Evolutionary conservation across 2,888 invertebrate species (phyloP).

Genomic region (Cantharis lateralis): DNA sequence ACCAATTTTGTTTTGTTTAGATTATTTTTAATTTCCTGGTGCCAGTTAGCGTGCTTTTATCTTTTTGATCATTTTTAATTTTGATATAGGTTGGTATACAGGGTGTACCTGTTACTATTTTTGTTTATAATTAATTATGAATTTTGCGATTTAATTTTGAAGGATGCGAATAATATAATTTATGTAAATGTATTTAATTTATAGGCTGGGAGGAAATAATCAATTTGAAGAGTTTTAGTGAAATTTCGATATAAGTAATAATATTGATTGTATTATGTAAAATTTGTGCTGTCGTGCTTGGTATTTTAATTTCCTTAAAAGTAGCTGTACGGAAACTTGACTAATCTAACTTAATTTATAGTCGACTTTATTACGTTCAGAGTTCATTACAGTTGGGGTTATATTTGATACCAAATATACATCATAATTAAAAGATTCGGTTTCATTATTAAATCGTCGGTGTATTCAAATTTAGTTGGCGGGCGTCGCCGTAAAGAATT

Average conservation of each 20-base stretch:
- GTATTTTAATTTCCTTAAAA: conserved; percentile 32
- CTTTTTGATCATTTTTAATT: not conserved
- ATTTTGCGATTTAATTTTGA: not conserved
- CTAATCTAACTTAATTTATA: conserved; percentile 31
- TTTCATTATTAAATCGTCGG: conserved; percentile 1
- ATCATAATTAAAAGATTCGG: conserved; percentile 23
- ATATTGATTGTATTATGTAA: conserved; percentile 25
- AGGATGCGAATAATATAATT: not conserved
- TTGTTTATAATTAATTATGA: not conserved
- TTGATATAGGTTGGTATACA: not conserved
- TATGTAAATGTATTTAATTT: not conserved
- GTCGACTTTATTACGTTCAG: conserved; percentile 27
- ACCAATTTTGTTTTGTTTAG: too few species aligned
- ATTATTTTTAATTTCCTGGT: too few species aligned
- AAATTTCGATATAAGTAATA: conserved; percentile 20
- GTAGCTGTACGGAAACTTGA: conserved; percentile 27
- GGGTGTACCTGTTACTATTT: not conserved
- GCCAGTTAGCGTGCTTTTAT: too few species aligned
- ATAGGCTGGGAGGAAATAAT: not conserved
- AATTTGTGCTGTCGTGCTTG: conserved; percentile 28
- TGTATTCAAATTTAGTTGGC: not conserved
- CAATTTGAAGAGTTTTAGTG: conserved; percentile 13
- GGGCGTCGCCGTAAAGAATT: not conserved
- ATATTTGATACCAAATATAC: conserved; percentile 25
- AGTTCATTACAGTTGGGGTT: conserved; percentile 24